Conservation (phyloP, 1,140 invertebrate species). For the Telenomus remus region DNA sequence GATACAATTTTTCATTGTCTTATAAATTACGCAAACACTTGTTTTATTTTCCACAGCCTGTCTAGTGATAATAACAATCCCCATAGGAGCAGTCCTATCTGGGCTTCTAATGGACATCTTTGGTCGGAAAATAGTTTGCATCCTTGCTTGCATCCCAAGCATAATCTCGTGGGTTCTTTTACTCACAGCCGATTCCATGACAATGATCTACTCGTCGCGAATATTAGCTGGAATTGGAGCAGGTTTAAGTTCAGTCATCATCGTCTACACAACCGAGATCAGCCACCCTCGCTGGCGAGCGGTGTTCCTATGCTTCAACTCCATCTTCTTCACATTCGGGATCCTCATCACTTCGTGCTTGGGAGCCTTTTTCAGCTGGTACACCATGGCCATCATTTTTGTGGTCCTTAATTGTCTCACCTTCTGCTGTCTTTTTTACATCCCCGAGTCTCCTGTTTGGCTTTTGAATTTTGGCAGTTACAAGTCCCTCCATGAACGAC, state of each 20-base stretch:
- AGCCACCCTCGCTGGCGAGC: constrained; percentile 75
- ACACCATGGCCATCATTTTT: constrained; percentile 72
- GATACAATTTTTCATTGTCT: too few species aligned
- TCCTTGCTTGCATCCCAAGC: constrained; percentile 77
- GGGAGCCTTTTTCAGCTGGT: constrained; percentile 74
- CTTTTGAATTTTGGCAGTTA: constrained; percentile 70
- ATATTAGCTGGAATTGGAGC: constrained; percentile 75
- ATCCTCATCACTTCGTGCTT: constrained; percentile 76
- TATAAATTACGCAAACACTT: too few species aligned
- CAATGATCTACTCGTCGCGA: constrained; percentile 73
- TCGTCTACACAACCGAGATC: constrained; percentile 79
- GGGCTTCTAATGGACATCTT: constrained; percentile 80
- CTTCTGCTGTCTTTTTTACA: constrained; percentile 67
- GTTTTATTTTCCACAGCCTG: constrained; percentile 73
- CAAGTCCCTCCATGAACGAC: constrained; percentile 61
- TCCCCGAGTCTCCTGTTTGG: constrained; percentile 80
- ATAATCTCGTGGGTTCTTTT: constrained; percentile 78
- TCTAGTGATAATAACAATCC: constrained; percentile 76
- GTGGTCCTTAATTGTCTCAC: constrained; percentile 65
- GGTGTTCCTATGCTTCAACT: constrained; percentile 77
- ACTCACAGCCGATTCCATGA: constrained; percentile 65
- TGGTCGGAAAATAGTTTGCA: constrained; percentile 78
- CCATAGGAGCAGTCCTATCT: constrained; percentile 75
- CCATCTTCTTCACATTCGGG: constrained; percentile 75
- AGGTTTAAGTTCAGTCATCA: constrained; percentile 75